phyloP scores from a whole-genome alignment of 2,888 invertebrate species.

The Amphipoea oculea region DNA sequence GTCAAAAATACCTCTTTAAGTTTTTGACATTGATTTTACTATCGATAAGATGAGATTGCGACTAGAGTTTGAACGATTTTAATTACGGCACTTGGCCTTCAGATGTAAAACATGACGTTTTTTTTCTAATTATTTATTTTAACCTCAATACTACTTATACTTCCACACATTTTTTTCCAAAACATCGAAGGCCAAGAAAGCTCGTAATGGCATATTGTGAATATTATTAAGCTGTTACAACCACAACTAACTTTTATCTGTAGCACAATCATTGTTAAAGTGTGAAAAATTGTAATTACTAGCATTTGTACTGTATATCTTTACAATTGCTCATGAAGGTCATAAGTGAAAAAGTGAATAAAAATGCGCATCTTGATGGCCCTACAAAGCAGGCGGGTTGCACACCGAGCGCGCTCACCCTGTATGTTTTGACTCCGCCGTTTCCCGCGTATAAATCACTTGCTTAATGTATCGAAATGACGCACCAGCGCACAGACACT shows the following conservation, averaged over 20 bases:
- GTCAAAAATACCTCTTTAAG: not conserved
- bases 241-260: conserved; percentile 4
- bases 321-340: conserved; percentile 39
- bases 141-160: not conserved
- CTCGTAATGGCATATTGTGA: not conserved
- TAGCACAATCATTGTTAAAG: conserved; percentile 24
- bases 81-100: no score
- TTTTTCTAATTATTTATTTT: not conserved
- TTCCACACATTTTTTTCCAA: not conserved
- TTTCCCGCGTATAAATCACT: conserved; percentile 88
- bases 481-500: conserved; percentile 75
- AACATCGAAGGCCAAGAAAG: not conserved
- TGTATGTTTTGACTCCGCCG: conserved; percentile 87
- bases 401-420: conserved; percentile 73
- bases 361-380: conserved; percentile 66
- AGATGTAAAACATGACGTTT: not conserved
- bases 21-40: not conserved
- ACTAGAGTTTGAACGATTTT: not conserved
- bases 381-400: conserved; percentile 71
- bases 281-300: conserved; percentile 35
- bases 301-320: conserved; percentile 19
- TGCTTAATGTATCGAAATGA: conserved; percentile 89
- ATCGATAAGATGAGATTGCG: not conserved
- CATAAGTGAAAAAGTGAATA: conserved; percentile 37
- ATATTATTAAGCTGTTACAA: not conserved